These are phyloP conservation scores for Strigops habroptila DNA, from an alignment of 2,113 vertebrate species.

Conservation along the genomic window DNA sequence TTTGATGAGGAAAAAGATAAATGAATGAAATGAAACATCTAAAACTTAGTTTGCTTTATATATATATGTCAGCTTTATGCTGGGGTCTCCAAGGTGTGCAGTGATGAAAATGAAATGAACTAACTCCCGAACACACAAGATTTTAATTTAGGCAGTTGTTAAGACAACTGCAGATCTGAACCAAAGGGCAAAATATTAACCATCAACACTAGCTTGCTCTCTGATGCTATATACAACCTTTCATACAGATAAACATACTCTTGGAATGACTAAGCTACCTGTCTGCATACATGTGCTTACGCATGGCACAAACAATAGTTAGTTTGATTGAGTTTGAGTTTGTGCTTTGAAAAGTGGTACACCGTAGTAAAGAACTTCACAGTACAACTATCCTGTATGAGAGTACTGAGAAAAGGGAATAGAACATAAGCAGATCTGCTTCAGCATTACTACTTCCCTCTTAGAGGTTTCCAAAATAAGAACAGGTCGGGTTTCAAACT, in stretches of 20 bases:
- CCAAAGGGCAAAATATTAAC: background rate
- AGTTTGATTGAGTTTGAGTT: background rate
- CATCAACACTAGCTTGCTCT: background rate
- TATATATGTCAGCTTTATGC: background rate
- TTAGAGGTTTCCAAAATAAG: conserved; percentile 46
- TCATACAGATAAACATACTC: background rate
- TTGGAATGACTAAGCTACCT: background rate
- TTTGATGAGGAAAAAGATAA: background rate
- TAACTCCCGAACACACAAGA: background rate
- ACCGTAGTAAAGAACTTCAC: background rate
- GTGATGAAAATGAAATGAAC: background rate
- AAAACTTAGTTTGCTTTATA: background rate
- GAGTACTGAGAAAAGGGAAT: background rate
- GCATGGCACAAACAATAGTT: background rate
- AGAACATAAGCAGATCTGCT: background rate
- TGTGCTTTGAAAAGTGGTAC: background rate
- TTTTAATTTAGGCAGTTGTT: background rate
- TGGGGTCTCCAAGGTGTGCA: background rate
- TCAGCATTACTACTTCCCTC: conserved; percentile 8
- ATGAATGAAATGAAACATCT: background rate
- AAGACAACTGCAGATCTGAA: background rate
- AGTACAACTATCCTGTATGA: background rate
- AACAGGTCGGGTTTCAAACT: conserved; percentile 51
- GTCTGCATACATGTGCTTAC: background rate
- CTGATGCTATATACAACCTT: background rate